Evolutionary conservation across 2,888 invertebrate genomes (phyloP).

Genomic region (Trilocha varians): DNA sequence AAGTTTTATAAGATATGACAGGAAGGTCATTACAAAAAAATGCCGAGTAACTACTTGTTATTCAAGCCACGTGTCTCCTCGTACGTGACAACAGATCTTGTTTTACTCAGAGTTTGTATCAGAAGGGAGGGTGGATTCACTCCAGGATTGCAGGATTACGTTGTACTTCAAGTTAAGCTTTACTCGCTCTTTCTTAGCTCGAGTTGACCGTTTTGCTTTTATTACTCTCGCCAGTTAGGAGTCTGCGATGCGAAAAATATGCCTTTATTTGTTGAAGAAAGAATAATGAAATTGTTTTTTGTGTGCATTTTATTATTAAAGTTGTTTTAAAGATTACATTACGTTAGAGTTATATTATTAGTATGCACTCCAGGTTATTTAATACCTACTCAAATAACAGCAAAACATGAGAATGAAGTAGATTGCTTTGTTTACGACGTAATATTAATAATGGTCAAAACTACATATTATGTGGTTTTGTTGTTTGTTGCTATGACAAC

Average conservation of each 20-base stretch:
- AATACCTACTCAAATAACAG: too few species aligned
- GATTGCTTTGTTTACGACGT: too few species aligned
- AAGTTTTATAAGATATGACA: slow-evolving; percentile 1
- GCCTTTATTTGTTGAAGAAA: neutral
- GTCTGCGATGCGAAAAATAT: slow-evolving; percentile 9
- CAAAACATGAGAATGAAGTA: too few species aligned
- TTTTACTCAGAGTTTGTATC: slow-evolving; percentile 25
- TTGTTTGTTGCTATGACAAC: neutral
- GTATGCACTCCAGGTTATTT: too few species aligned
- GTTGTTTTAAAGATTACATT: too few species aligned
- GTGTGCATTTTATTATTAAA: too few species aligned
- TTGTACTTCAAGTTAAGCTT: slow-evolving; percentile 29
- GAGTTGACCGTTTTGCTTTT: slow-evolving; percentile 43
- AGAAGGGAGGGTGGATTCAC: slow-evolving; percentile 29
- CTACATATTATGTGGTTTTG: neutral
- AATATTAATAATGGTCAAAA: neutral
- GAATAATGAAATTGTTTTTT: too few species aligned
- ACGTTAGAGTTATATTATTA: too few species aligned
- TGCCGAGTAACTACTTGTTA: slow-evolving; percentile 19
- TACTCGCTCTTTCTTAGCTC: slow-evolving; percentile 23
- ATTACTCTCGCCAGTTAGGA: slow-evolving; percentile 27
- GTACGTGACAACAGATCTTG: slow-evolving; percentile 29
- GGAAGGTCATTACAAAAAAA: slow-evolving; percentile 11
- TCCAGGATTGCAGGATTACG: slow-evolving; percentile 38
- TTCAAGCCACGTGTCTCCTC: slow-evolving; percentile 24